phyloP scores from a whole-genome alignment of 2,888 invertebrate genomes.

The Metacarcinus magister region DNA sequence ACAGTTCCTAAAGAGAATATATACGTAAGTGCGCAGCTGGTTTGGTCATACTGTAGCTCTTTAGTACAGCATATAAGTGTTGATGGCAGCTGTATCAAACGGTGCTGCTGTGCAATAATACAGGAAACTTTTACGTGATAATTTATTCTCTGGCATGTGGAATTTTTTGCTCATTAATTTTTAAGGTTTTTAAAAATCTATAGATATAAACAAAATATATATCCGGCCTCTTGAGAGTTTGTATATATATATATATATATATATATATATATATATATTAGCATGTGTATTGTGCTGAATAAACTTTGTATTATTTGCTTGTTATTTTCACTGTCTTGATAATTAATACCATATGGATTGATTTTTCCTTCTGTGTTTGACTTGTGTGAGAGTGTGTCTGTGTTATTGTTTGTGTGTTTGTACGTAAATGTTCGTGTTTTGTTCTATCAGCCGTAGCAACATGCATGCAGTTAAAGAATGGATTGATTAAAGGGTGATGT shows the following conservation, averaged over 20 bases:
- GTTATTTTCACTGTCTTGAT: slow-evolving; percentile 14
- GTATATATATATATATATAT: background rate
- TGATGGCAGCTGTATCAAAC: background rate
- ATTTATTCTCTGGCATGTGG: background rate
- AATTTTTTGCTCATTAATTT: background rate
- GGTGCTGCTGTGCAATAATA: background rate
- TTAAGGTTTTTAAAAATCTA: background rate
- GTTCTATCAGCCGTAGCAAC: background rate
- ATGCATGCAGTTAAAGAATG: background rate
- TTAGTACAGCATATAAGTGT: no score
- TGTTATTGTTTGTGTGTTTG: background rate
- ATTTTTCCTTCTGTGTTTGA: background rate
- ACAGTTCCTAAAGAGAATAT: background rate
- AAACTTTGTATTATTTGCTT: slow-evolving; percentile 22
- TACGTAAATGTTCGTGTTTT: background rate
- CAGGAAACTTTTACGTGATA: background rate
- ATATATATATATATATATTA: background rate
- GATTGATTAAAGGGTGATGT: no score
- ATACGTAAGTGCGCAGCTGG: background rate
- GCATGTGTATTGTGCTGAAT: slow-evolving; percentile 50
- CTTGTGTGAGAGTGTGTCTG: background rate
- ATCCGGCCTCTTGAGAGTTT: background rate
- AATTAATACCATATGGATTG: background rate
- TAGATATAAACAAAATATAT: background rate
- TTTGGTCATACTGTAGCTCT: background rate